A percentile compares a stretch with the other conserved stretches of the same genome.
phyloP scores from a whole-genome alignment of 2,113 vertebrate genomes.

The Osmerus eperlanus region DNA sequence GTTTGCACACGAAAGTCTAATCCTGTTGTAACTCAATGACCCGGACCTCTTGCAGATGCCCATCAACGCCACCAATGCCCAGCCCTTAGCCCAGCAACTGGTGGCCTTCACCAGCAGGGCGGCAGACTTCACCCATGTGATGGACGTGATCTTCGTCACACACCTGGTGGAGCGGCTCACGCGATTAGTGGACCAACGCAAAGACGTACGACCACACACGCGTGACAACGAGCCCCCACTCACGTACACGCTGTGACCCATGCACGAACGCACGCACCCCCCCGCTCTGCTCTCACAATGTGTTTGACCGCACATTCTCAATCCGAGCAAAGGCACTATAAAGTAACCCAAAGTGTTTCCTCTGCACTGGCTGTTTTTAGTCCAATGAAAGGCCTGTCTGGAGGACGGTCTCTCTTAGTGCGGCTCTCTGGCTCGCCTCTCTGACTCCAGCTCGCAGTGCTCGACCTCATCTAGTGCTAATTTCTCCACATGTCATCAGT shows the following conservation, averaged over 20 bases:
- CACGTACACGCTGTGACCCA: background rate
- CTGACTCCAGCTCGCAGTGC: conserved; percentile 10
- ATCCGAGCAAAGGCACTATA: background rate
- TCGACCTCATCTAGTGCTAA: conserved; percentile 22
- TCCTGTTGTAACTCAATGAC: background rate
- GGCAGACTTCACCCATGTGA: conserved; percentile 80
- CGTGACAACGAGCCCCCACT: background rate
- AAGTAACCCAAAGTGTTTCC: conserved; percentile 6
- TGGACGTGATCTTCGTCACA: conserved; percentile 88
- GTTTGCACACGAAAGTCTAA: too few relatives aligned
- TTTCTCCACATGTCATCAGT: conserved; percentile 40
- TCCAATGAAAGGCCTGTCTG: conserved; percentile 1
- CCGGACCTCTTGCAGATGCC: conserved; percentile 71
- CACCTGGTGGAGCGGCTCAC: conserved; percentile 86
- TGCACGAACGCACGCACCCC: background rate
- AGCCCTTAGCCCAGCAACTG: conserved; percentile 79
- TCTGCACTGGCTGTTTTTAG: conserved; percentile 7
- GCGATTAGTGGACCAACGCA: conserved; percentile 74
- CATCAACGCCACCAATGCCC: conserved; percentile 78
- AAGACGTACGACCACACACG: conserved; percentile 70
- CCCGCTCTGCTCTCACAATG: background rate
- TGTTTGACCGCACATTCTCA: background rate
- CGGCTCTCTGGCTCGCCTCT: background rate
- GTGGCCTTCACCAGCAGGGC: conserved; percentile 80
- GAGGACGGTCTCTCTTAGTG: background rate